Conservation (phyloP, 2,888 invertebrate species). For the Linhomoeus sp. region DNA sequence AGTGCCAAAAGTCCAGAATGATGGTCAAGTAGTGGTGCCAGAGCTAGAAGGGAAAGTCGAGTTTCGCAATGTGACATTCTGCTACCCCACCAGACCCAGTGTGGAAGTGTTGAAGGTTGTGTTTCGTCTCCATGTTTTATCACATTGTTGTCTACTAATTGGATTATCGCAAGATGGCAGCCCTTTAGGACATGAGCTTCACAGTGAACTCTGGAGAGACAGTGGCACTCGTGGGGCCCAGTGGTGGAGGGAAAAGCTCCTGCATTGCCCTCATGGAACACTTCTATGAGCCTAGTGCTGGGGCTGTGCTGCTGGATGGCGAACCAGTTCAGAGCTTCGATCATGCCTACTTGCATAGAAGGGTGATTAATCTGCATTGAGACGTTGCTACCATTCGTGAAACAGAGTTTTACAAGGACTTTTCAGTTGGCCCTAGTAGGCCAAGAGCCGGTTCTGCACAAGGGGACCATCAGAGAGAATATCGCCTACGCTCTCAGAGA, state of each 20-base stretch:
- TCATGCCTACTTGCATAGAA: slow-evolving; percentile 29
- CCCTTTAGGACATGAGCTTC: slow-evolving; percentile 26
- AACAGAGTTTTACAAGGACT: too few species aligned
- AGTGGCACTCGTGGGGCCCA: slow-evolving; percentile 33
- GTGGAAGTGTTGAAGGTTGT: slow-evolving; percentile 46
- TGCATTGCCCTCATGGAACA: slow-evolving; percentile 31
- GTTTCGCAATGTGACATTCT: slow-evolving; percentile 51
- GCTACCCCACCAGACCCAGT: slow-evolving; percentile 58
- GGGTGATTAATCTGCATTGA: too few species aligned
- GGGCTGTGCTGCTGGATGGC: slow-evolving; percentile 30
- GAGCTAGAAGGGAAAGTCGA: slow-evolving; percentile 42
- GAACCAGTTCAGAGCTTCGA: slow-evolving; percentile 25
- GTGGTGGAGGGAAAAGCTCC: slow-evolving; percentile 32
- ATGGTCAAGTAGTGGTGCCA: too few species aligned
- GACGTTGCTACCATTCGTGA: too few species aligned
- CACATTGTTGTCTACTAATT: too few species aligned
- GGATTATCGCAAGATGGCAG: too few species aligned
- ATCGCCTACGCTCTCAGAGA: slow-evolving; percentile 16
- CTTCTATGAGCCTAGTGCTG: slow-evolving; percentile 30
- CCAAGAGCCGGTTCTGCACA: slow-evolving; percentile 33
- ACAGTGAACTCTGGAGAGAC: slow-evolving; percentile 29
- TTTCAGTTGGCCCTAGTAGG: slow-evolving; percentile 28
- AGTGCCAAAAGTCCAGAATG: slow-evolving; percentile 15
- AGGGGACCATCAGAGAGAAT: slow-evolving; percentile 26
- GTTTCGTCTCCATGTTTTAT: neutral